Conservation (phyloP, 2,797 vertebrate species). For the Sebastes itinus region DNA sequence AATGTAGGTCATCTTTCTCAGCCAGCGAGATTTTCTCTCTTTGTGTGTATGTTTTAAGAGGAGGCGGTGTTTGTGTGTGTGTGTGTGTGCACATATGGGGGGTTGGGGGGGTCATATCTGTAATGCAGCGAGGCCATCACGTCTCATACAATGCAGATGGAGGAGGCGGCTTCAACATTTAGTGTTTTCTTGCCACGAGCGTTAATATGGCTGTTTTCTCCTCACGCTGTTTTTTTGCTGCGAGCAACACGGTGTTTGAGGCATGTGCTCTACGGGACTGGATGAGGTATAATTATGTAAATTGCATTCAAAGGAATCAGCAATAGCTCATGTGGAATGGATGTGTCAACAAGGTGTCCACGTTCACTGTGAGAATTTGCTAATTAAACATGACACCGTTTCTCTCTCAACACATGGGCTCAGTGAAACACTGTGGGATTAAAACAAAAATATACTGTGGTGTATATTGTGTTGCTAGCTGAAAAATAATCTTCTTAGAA, state of each 20-base stretch:
- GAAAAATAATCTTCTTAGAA: conserved; percentile 64
- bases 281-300: conserved; percentile 82
- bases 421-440: conserved; percentile 55
- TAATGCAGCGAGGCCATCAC: conserved; percentile 58
- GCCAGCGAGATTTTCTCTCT: conserved; percentile 52
- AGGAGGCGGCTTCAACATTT: conserved; percentile 74
- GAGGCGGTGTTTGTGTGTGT: conserved; percentile 25
- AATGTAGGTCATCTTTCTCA: conserved; percentile 76
- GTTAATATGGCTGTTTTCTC: conserved; percentile 77
- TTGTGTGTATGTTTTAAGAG: conserved; percentile 58
- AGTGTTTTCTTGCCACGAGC: conserved; percentile 68
- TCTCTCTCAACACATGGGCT: conserved; percentile 67
- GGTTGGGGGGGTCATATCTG: conserved; percentile 42
- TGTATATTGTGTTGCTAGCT: conserved; percentile 56
- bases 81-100: conserved; percentile 4
- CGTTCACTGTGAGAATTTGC: conserved; percentile 73
- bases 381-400: conserved; percentile 82
- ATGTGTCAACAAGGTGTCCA: conserved; percentile 83
- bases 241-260: conserved; percentile 67
- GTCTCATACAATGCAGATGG: conserved; percentile 80
- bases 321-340: conserved; percentile 81
- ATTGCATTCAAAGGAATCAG: conserved; percentile 80
- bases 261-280: conserved; percentile 59
- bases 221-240: conserved; percentile 63
- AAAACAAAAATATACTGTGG: conserved; percentile 39